Evolutionary conservation across 2,888 invertebrate genomes (phyloP), one percentile per base, ranked within the genome.

Genomic region (Camponotus fellah): DNA sequence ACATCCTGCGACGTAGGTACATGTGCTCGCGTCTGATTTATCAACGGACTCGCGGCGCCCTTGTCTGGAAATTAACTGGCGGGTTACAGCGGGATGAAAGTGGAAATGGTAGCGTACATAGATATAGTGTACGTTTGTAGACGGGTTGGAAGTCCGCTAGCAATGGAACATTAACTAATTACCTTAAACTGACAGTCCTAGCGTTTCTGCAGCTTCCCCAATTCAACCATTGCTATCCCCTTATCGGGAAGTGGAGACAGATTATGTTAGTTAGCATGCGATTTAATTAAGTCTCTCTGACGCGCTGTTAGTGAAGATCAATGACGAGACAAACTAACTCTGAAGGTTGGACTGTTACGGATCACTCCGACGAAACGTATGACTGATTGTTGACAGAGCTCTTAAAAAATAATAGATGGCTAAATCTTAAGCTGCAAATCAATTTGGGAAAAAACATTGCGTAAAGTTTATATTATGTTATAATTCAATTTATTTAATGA

Each of bases 121-220:
- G 79, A 46, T 34, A 46, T 49, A 64, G 37, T 8, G 83, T 82
- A 72, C 76, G 75, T 79, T 82, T 49, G 82, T 86, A 84, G 83
- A 87, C 80, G 79, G 74, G 83, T 85, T 83, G 14, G 75, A 84
- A n/a, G 80, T 86, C 86, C 86, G 85, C 87, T 87, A 87, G 86
- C 90, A 91, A 87, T 89, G 88, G 85, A 90, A 91, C 92, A 91
- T 92, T 91, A 91, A 89, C 91, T 91, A 91, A 92, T 92, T 91
- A 91, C 85, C 87, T 90, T 88, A 87, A 85, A 85, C 86, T 85
- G 76, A 85, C 86, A 86, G 84, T 80, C 40, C 82, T 75, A 85
- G 85, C 86, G 86, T 89, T 86, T 85, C 84, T 49, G 74, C 34
- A 79, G 69, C 65, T 85, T 82, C 81, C 82, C 84, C 79, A 87